Evolutionary conservation across 2,888 invertebrate species (phyloP).

Genomic region (Tubulanus polymorphus): DNA sequence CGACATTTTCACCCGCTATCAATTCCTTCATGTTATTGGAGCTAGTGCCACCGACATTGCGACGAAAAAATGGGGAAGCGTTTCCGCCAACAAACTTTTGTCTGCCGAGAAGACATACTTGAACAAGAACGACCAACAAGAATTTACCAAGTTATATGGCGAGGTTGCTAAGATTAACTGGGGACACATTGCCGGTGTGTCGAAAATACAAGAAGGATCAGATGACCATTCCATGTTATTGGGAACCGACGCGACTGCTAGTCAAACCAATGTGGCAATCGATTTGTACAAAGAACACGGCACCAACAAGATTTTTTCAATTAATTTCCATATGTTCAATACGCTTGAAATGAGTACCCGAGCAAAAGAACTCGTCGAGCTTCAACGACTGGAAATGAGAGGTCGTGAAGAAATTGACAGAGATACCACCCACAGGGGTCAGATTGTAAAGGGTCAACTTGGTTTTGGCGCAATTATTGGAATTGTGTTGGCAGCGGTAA

Average conservation of each 20-base stretch:
- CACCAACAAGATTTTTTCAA: background rate
- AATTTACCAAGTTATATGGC: background rate
- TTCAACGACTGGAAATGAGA: background rate
- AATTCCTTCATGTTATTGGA: background rate
- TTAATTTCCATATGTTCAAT: background rate
- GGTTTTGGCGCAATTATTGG: no score
- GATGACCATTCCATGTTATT: background rate
- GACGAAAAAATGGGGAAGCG: background rate
- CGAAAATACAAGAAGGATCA: background rate
- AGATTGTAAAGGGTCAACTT: no score
- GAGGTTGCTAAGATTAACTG: background rate
- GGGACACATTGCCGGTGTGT: background rate
- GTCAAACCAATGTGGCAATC: background rate
- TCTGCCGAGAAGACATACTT: background rate
- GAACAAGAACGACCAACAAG: background rate
- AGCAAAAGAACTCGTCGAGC: background rate
- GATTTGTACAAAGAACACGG: background rate
- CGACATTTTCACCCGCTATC: background rate
- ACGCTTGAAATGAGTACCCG: background rate
- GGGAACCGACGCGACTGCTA: background rate
- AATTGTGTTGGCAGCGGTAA: no score
- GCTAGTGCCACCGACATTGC: background rate
- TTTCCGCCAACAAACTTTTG: background rate
- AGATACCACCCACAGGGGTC: no score
- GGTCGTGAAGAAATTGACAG: no score